phyloP scores from a whole-genome alignment of 2,797 vertebrate genomes.

The Tachyglossus aculeatus region DNA sequence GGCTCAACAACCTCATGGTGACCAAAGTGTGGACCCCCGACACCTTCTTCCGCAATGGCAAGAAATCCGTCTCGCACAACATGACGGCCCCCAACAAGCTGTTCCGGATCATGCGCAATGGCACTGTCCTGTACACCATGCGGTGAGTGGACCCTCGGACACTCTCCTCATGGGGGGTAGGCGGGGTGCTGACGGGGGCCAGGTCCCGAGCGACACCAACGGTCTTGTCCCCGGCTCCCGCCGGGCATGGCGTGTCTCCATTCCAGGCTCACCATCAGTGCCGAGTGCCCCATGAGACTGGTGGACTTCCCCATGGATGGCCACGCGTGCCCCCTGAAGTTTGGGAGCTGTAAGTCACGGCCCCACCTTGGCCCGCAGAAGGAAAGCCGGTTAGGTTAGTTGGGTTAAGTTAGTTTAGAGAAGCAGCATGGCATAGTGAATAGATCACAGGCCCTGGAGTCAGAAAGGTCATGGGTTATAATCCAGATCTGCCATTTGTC shows the following conservation, averaged over 20 bases:
- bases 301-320: conserved; percentile 99
- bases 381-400: background rate
- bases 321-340: conserved; percentile 96
- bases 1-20: conserved; percentile 98
- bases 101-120: conserved; percentile 99
- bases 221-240: no score
- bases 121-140: conserved; percentile 98
- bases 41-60: conserved; percentile 98
- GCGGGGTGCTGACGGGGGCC: no score
- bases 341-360: conserved; percentile 96
- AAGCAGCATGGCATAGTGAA: no score
- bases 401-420: background rate
- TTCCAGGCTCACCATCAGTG: conserved; percentile 94
- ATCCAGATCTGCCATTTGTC: no score
- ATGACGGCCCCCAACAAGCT: conserved; percentile 98
- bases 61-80: conserved; percentile 96
- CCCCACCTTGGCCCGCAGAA: no score
- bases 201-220: no score
- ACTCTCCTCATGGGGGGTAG: no score
- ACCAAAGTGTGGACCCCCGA: conserved; percentile 98
- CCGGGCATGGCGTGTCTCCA: conserved; percentile 70
- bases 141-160: no score
- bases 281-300: conserved; percentile 97
- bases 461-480: no score
- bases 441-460: no score